phyloP scores from a whole-genome alignment of 2,797 vertebrate genomes.

The Thalassophryne amazonica region DNA sequence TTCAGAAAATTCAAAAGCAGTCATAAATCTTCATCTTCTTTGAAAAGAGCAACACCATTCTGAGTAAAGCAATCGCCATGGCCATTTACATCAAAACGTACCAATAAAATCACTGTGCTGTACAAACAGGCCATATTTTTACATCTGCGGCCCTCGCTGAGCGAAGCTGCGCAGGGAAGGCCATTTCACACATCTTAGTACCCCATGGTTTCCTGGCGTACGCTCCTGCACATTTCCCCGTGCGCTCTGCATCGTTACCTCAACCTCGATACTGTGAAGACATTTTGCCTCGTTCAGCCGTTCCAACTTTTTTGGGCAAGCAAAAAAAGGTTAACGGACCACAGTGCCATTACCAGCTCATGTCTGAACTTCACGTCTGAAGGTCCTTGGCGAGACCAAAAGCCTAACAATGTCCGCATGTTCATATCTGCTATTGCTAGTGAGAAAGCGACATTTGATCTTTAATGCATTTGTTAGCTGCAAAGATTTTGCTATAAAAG shows the following conservation, averaged over 20 bases:
- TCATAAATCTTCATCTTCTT: no score
- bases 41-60: conserved; percentile 9
- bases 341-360: conserved; percentile 11
- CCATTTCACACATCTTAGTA: conserved; percentile 67
- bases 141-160: conserved; percentile 66
- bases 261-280: conserved; percentile 58
- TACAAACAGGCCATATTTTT: conserved; percentile 64
- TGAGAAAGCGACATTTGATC: conserved; percentile 43
- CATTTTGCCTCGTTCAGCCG: conserved; percentile 38
- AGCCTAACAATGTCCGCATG: conserved; percentile 24
- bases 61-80: conserved; percentile 16
- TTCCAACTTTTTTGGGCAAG: conserved; percentile 33
- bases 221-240: conserved; percentile 49
- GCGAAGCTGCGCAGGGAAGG: conserved; percentile 48
- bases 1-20: conserved; percentile 27
- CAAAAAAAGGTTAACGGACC: conserved; percentile 11
- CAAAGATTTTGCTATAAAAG: conserved; percentile 32
- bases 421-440: conserved; percentile 36
- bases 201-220: conserved; percentile 61
- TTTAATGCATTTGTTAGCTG: conserved; percentile 19
- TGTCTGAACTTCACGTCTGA: conserved; percentile 38
- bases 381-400: conserved; percentile 13
- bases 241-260: conserved; percentile 67
- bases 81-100: conserved; percentile 45
- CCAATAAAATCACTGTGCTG: conserved; percentile 59